Evolutionary conservation across 2,888 invertebrate species (phyloP), one percentile per base, ranked within the genome.

Genomic region (Holacanthella duospinosa): DNA sequence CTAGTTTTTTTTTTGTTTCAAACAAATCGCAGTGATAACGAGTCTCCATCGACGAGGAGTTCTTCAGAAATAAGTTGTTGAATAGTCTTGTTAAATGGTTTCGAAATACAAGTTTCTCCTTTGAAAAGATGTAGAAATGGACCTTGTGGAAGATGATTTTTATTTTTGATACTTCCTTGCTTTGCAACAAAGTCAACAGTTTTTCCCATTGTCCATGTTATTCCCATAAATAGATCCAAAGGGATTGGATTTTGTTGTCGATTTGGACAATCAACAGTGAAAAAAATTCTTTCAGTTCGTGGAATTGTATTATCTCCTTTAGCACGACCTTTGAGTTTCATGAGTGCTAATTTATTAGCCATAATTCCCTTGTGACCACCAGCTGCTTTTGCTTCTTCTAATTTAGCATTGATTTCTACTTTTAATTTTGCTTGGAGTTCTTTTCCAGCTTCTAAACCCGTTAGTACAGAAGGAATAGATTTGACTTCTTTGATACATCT

Each of bases 321-420:
- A 0, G 90, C 88, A 75, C 85, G 85, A 70, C 85, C 84, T 78
- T 91, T 91, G 59, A 91, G 79, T 73, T 86, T 85, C 89, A 91
- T 91, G 43, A 91, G 77, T 68, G 87, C 86, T 28, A 92, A 82
- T 82, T 89, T 88, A 56, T 84, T 83, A 1, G 87, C 88, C 68
- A 86, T 84, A 72, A 67, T 66, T 12, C 62, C 70, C 65, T 83
- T 82, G 24, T 80, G 78, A 74, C 84, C 84, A 68, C 85, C 82
- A 21, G 83, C 80, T 68, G 84, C 85, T 72, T 81, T 83, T 43
- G 63, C 66, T 43, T 66, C 70, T 25, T 66, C 64, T 25, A 71
- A 57, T 44, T 67, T 67, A 2, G 29, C 43, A n/a, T 55, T 68
- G 19, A 71, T 67, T 16, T 70, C 66, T 16, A 66, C 64, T 36